These are phyloP conservation scores for Istiophorus platypterus DNA, from an alignment of 2,113 vertebrate species.

Conservation along the genomic window DNA sequence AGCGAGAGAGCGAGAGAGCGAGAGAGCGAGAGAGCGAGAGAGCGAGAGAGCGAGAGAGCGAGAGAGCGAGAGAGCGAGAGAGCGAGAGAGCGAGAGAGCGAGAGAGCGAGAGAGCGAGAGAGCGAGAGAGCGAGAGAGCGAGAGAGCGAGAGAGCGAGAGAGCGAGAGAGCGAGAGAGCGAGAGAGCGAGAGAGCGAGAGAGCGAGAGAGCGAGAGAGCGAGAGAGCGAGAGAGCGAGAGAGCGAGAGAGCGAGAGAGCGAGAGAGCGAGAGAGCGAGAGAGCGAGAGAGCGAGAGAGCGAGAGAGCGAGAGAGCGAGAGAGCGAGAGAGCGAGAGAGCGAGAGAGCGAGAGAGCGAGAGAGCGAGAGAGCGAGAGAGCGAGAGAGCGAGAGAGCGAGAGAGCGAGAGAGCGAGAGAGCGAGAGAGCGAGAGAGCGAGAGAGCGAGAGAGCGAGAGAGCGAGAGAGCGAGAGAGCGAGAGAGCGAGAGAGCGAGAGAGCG, in stretches of 20 bases:
- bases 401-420: slow-evolving; percentile 17
- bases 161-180: slow-evolving; percentile 28
- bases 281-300: slow-evolving; percentile 40
- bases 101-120: slow-evolving; percentile 10
- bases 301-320: no score
- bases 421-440: neutral
- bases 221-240: neutral
- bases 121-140: no score
- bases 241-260: neutral
- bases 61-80: slow-evolving; percentile 29
- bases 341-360: no score
- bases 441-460: neutral
- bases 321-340: neutral
- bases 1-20: neutral
- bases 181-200: slow-evolving; percentile 1
- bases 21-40: slow-evolving; percentile 7
- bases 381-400: slow-evolving; percentile 24
- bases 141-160: slow-evolving; percentile 18
- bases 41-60: slow-evolving; percentile 23
- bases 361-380: slow-evolving; percentile 9
- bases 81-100: no score
- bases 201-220: neutral
- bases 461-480: no score
- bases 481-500: slow-evolving; percentile 17
- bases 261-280: slow-evolving; percentile 23